Evolutionary conservation across 1,140 invertebrate species (phyloP).

Genomic region (Anoplolepis gracilipes): DNA sequence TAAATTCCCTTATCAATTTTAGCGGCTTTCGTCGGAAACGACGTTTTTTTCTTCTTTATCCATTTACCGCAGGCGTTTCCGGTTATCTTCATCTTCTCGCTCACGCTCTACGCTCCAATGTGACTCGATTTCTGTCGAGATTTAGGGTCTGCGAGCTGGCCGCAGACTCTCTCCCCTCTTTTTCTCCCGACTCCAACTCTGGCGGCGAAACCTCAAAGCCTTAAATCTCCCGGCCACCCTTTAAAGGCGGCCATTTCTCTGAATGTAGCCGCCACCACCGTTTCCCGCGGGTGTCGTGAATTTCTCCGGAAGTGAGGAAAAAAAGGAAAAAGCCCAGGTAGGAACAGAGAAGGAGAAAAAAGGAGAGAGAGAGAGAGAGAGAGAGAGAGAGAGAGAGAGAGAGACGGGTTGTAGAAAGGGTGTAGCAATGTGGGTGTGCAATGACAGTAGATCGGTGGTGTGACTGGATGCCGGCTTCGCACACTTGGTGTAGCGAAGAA

Average conservation of each 20-base stretch:
- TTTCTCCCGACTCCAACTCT: constrained; percentile 38
- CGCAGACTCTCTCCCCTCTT: constrained; percentile 18
- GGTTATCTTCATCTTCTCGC: constrained; percentile 71
- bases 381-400: not conserved
- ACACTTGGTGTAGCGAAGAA: constrained; percentile 9
- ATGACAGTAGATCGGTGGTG: constrained; percentile 3
- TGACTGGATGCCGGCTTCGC: constrained; percentile 29
- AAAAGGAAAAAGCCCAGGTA: constrained; percentile 4
- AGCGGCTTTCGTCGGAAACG: constrained; percentile 9
- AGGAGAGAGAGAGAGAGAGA: not conserved
- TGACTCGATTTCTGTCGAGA: constrained; percentile 71
- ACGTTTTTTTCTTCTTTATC: constrained; percentile 67
- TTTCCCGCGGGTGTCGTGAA: constrained; percentile 70
- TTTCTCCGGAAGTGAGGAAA: constrained; percentile 55
- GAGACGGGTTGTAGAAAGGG: constrained; percentile 37
- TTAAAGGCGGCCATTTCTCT: constrained; percentile 63
- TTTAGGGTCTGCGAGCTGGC: constrained; percentile 55
- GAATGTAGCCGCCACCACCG: constrained; percentile 61
- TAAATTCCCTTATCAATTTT: constrained; percentile 47
- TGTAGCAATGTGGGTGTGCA: not conserved
- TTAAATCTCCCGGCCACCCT: constrained; percentile 64
- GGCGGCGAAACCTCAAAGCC: constrained; percentile 56
- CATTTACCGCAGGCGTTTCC: constrained; percentile 63
- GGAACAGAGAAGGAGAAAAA: constrained; percentile 13
- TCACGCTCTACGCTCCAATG: constrained; percentile 47